A percentile compares a stretch with the other conserved stretches of the same genome.
Evolutionary conservation across 2,888 invertebrate species (phyloP).

Genomic region (Cephus rjabovi): DNA sequence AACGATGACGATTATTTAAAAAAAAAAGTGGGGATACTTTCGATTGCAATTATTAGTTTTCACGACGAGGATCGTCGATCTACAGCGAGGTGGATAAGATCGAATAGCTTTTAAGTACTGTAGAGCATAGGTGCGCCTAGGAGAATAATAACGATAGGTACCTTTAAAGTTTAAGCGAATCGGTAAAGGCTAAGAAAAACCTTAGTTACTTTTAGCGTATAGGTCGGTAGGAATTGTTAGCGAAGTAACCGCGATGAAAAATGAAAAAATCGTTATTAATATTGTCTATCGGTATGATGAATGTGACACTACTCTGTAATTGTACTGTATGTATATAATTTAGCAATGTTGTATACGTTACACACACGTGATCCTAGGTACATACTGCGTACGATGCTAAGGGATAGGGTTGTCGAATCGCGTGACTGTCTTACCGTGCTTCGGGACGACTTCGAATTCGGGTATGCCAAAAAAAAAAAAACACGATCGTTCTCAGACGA

Average conservation of each 20-base stretch:
- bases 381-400: neutral
- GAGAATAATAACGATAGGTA: slow-evolving; percentile 24
- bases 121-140: slow-evolving; percentile 30
- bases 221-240: slow-evolving; percentile 49
- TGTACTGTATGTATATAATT: slow-evolving; percentile 39
- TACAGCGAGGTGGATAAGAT: slow-evolving; percentile 15
- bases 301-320: slow-evolving; percentile 38
- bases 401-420: too few species aligned
- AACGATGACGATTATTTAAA: neutral
- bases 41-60: slow-evolving; percentile 35
- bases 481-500: too few species aligned
- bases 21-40: slow-evolving; percentile 24
- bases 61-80: slow-evolving; percentile 23
- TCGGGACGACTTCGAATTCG: too few species aligned
- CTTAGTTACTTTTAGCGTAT: slow-evolving; percentile 20
- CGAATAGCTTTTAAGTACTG: slow-evolving; percentile 21
- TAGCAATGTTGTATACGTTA: slow-evolving; percentile 34
- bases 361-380: slow-evolving; percentile 24
- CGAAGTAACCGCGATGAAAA: slow-evolving; percentile 18
- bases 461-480: too few species aligned
- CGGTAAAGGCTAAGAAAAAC: slow-evolving; percentile 7
- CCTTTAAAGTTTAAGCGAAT: slow-evolving; percentile 23
- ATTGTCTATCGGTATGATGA: slow-evolving; percentile 41
- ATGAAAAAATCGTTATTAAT: slow-evolving; percentile 23
- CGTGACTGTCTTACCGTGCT: too few species aligned